These are phyloP conservation scores for Sorex araneus DNA, from an alignment of 2,113 vertebrate genomes.

Conservation along the genomic window DNA sequence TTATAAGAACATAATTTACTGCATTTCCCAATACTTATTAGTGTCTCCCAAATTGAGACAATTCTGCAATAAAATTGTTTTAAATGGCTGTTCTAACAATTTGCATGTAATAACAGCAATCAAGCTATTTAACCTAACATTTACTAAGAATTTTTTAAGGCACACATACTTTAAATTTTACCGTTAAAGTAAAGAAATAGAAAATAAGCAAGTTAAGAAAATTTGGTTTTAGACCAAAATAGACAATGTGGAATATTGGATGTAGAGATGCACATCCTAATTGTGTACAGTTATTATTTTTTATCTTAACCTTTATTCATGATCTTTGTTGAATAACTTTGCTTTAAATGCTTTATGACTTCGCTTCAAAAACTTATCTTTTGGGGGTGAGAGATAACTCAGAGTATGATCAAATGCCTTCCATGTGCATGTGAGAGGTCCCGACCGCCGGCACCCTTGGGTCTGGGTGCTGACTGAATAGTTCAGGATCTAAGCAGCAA, in stretches of 20 bases:
- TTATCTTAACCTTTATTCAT: background rate
- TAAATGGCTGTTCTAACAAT: background rate
- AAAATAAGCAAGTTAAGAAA: slow-evolving; percentile 33
- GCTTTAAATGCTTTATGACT: background rate
- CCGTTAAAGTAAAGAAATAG: background rate
- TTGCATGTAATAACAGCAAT: slow-evolving; percentile 10
- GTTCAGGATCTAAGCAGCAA: too few relatives aligned
- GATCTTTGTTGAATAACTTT: background rate
- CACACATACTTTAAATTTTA: slow-evolving; percentile 34
- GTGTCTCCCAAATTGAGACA: slow-evolving; percentile 5
- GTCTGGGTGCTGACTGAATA: too few relatives aligned
- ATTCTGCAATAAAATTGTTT: slow-evolving; percentile 55
- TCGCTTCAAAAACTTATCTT: too few relatives aligned
- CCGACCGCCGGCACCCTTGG: too few relatives aligned
- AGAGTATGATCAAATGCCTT: too few relatives aligned
- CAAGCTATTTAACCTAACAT: slow-evolving; percentile 15
- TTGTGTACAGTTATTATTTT: background rate
- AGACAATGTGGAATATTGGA: background rate
- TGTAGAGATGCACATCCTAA: background rate
- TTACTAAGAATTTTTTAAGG: background rate
- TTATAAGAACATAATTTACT: slow-evolving; percentile 3
- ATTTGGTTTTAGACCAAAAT: slow-evolving; percentile 26
- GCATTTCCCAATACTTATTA: slow-evolving; percentile 48
- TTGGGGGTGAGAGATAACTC: too few relatives aligned
- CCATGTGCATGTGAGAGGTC: too few relatives aligned